These are phyloP conservation scores for Oncopodura yosiiana DNA, from an alignment of 1,140 invertebrate species.

Conservation along the genomic window DNA sequence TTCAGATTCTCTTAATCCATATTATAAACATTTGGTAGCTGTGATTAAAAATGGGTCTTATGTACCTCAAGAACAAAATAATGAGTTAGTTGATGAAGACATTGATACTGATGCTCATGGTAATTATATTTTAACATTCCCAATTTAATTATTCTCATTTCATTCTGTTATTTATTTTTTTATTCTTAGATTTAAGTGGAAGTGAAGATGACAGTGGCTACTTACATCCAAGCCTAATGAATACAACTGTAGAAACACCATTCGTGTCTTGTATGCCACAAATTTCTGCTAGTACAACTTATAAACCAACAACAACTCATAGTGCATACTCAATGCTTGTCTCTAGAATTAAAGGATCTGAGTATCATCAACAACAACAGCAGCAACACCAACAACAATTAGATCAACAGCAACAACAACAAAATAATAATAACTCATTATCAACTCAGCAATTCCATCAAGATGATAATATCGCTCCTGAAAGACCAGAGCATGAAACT, in stretches of 20 bases:
- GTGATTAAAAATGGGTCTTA: conserved; percentile 75
- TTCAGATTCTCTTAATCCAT: conserved; percentile 71
- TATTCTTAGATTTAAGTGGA: too few species aligned
- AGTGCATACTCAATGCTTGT: conserved; percentile 76
- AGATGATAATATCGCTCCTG: conserved; percentile 4
- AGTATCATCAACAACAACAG: conserved; percentile 18
- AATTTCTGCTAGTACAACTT: not conserved
- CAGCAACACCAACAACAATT: not conserved
- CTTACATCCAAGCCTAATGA: conserved; percentile 22
- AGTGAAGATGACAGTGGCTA: conserved; percentile 11
- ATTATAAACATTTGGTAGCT: conserved; percentile 74
- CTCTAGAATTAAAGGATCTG: conserved; percentile 67
- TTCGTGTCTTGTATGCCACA: not conserved
- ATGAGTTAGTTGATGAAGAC: not conserved
- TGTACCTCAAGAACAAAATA: conserved; percentile 24
- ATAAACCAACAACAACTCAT: conserved; percentile 39
- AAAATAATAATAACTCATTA: not conserved
- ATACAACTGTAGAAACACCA: not conserved
- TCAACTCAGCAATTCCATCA: conserved; percentile 4
- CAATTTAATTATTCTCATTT: conserved; percentile 1
- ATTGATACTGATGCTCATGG: not conserved
- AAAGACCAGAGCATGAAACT: conserved; percentile 36
- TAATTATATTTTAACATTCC: conserved; percentile 4
- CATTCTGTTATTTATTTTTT: not conserved
- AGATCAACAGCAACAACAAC: not conserved